Percentiles rank a stretch among this genome's conserved stretches.
phyloP scores from a whole-genome alignment of 2,888 invertebrate genomes.

The Achlya flavicornis region DNA sequence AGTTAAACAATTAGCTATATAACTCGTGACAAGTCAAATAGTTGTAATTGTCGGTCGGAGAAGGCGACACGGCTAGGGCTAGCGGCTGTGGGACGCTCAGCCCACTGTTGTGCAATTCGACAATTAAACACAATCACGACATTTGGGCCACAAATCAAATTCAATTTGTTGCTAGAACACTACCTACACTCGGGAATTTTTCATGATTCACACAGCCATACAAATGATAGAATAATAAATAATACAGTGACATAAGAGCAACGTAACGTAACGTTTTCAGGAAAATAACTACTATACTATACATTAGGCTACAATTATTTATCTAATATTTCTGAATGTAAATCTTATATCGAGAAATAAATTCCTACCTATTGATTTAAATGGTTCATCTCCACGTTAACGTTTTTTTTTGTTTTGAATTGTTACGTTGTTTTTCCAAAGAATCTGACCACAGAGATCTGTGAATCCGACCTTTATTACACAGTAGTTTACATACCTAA shows the following conservation, averaged over 20 bases:
- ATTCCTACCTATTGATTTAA: not conserved
- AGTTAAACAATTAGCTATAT: constrained; percentile 49
- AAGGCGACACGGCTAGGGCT: constrained; percentile 16
- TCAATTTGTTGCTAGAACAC: constrained; percentile 41
- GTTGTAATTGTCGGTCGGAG: constrained; percentile 41
- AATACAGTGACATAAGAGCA: not conserved
- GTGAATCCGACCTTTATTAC: constrained; percentile 50
- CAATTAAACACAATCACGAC: constrained; percentile 60
- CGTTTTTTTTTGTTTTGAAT: too few relatives aligned
- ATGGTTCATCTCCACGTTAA: constrained; percentile 1
- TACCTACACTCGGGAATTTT: not conserved
- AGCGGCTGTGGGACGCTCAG: constrained; percentile 23
- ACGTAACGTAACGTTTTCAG: not conserved
- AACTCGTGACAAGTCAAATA: constrained; percentile 43
- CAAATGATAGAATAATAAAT: not conserved
- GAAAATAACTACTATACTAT: too few relatives aligned
- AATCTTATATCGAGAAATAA: too few relatives aligned
- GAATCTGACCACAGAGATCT: too few relatives aligned
- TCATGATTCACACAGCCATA: not conserved
- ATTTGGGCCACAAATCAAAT: constrained; percentile 56
- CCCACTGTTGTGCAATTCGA: constrained; percentile 53
- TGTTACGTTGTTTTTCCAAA: too few relatives aligned
- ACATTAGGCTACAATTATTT: too few relatives aligned
- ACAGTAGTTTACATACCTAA: constrained; percentile 22
- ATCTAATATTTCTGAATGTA: too few relatives aligned